phyloP scores from a whole-genome alignment of 2,113 vertebrate genomes.

The Pluvianellus socialis region DNA sequence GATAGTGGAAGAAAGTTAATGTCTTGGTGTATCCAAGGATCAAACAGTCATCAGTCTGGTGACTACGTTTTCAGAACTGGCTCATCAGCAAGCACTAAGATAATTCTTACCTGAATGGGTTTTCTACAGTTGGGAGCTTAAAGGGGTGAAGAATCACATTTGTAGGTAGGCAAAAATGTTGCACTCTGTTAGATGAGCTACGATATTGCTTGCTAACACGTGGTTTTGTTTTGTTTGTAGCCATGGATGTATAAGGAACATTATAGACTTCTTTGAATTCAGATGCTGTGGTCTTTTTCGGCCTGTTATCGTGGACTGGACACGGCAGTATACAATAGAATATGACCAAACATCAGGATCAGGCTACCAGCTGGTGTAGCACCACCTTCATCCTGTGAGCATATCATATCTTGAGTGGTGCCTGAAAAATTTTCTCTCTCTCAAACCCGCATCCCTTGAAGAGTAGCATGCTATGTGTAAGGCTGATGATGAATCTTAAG shows the following conservation, averaged over 20 bases:
- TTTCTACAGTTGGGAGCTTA: neutral
- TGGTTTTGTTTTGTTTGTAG: constrained; percentile 68
- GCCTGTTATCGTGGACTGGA: constrained; percentile 96
- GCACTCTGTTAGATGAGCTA: neutral
- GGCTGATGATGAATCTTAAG: constrained; percentile 77
- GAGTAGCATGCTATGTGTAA: constrained; percentile 88
- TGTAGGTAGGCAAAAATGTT: neutral
- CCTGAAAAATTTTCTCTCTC: constrained; percentile 82
- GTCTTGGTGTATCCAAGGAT: neutral
- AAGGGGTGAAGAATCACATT: neutral
- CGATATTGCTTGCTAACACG: neutral
- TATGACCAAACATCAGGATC: constrained; percentile 97
- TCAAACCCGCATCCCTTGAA: constrained; percentile 80
- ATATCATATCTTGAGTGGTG: constrained; percentile 80
- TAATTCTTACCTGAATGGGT: neutral
- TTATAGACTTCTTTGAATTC: constrained; percentile 99
- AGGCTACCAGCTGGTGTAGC: constrained; percentile 98
- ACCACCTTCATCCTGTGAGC: constrained; percentile 69
- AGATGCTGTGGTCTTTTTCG: constrained; percentile 97
- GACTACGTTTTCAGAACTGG: neutral
- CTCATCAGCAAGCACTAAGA: neutral
- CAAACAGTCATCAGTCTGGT: neutral
- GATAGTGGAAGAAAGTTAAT: neutral
- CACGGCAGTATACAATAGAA: constrained; percentile 96
- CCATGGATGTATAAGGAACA: constrained; percentile 95